A percentile compares a stretch with the other conserved stretches of the same genome.
Conservation (phyloP, 92 coral and sea anemone species). For the Palythoa grandiflora region DNA sequence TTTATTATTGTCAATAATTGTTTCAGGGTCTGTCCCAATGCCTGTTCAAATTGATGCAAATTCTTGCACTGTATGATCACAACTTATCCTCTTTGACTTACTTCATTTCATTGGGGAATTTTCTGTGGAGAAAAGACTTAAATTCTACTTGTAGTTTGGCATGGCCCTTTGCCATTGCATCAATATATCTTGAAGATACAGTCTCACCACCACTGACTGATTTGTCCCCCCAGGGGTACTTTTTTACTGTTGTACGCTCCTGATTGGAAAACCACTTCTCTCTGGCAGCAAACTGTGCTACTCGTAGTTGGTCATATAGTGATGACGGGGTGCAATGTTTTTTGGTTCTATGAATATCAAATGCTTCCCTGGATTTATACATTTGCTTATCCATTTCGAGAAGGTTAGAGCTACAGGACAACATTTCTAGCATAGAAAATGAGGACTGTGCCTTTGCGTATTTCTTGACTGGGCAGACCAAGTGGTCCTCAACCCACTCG, state of each 20-base stretch:
- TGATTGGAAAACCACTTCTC: conserved; percentile 50
- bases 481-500: conserved; percentile 66
- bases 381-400: conserved; percentile 48
- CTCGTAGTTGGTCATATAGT: conserved; percentile 54
- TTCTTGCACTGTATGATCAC: not conserved
- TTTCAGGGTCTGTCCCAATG: not conserved
- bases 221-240: conserved; percentile 62
- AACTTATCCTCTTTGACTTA: not conserved
- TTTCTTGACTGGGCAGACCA: conserved; percentile 58
- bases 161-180: conserved; percentile 54
- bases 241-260: not conserved
- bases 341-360: conserved; percentile 57
- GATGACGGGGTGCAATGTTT: conserved; percentile 57
- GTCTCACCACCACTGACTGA: conserved; percentile 41
- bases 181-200: conserved; percentile 44
- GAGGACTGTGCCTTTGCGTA: conserved; percentile 55
- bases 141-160: conserved; percentile 51
- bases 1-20: not conserved
- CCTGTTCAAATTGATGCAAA: not conserved
- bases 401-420: conserved; percentile 62
- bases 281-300: conserved; percentile 63
- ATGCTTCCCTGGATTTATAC: conserved; percentile 55
- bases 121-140: conserved; percentile 52
- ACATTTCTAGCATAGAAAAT: conserved; percentile 55
- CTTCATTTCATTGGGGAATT: conserved; percentile 63